phyloP scores from a whole-genome alignment of 2,113 vertebrate genomes.

The Pluvialis apricaria region DNA sequence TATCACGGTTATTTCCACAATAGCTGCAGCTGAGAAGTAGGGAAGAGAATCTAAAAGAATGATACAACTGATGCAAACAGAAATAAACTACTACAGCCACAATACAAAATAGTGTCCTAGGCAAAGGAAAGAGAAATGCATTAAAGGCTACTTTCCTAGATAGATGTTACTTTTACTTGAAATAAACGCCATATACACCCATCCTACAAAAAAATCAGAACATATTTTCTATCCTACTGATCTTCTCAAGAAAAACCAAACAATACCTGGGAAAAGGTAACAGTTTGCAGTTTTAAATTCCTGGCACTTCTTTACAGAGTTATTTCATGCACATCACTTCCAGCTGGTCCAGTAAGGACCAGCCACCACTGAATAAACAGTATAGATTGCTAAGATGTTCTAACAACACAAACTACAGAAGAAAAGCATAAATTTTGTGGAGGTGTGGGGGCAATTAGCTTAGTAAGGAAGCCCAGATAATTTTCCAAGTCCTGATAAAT shows the following conservation, averaged over 20 bases:
- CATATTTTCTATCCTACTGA: not conserved
- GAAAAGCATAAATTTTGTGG: not conserved
- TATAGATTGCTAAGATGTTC: not conserved
- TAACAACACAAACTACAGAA: not conserved
- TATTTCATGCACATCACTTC: not conserved
- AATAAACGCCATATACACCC: not conserved
- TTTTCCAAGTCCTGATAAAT: not conserved
- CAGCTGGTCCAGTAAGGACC: not conserved
- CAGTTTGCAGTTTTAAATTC: not conserved
- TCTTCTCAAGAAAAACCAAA: not conserved
- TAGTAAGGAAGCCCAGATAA: not conserved
- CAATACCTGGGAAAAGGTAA: not conserved
- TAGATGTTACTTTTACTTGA: not conserved
- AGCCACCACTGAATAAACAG: not conserved
- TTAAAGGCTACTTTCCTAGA: not conserved
- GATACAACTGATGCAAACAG: not conserved
- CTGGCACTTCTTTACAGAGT: not conserved
- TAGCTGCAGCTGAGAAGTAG: not conserved
- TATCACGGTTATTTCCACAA: not conserved
- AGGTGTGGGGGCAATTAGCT: not conserved
- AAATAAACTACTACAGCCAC: not conserved
- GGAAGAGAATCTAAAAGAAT: not conserved
- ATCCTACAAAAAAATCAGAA: not conserved
- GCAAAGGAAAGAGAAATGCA: not conserved
- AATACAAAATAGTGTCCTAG: not conserved